Evolutionary conservation across 2,797 vertebrate species (phyloP).

Genomic region (Microctenopoma stevenorrisi): DNA sequence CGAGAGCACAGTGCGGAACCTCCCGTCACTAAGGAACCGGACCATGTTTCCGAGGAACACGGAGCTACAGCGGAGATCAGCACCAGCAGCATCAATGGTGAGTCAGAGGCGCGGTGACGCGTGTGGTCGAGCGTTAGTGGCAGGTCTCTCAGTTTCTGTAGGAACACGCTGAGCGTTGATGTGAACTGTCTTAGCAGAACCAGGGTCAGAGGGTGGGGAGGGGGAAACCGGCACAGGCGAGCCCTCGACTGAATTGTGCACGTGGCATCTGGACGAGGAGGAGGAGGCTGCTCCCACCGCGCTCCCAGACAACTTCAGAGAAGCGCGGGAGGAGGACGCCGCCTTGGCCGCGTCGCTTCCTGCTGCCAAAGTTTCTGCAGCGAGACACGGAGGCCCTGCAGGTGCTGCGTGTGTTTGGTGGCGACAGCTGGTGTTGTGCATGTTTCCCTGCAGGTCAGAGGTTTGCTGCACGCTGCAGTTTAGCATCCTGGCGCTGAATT

Average conservation of each 20-base stretch:
- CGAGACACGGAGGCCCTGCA: conserved; percentile 68
- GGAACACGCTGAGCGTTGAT: no score
- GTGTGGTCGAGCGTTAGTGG: no score
- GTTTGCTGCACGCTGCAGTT: conserved; percentile 1
- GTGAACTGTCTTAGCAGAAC: conserved; percentile 30
- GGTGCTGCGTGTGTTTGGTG: conserved; percentile 59
- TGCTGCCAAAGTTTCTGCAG: conserved; percentile 82
- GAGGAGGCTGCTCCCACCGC: conserved; percentile 35
- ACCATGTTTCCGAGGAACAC: conserved; percentile 1
- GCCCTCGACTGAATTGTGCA: conserved; percentile 35
- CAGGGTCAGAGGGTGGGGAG: neutral
- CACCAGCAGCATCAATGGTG: conserved; percentile 27
- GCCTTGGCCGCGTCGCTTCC: conserved; percentile 69
- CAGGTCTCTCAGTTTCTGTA: no score
- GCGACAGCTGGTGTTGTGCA: neutral
- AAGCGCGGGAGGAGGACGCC: conserved; percentile 10
- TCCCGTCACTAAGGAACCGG: conserved; percentile 33
- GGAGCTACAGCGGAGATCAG: conserved; percentile 9
- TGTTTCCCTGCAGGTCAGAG: conserved; percentile 4
- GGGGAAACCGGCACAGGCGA: conserved; percentile 21
- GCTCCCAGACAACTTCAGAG: conserved; percentile 14
- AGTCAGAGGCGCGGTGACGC: neutral
- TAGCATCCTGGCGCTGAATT: conserved; percentile 17
- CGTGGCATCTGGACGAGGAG: conserved; percentile 37
- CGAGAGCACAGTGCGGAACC: conserved; percentile 69